Evolutionary conservation across 2,113 vertebrate species (phyloP), one percentile per base, ranked within the genome.

Genomic region (Cyprinodon variegatus): DNA sequence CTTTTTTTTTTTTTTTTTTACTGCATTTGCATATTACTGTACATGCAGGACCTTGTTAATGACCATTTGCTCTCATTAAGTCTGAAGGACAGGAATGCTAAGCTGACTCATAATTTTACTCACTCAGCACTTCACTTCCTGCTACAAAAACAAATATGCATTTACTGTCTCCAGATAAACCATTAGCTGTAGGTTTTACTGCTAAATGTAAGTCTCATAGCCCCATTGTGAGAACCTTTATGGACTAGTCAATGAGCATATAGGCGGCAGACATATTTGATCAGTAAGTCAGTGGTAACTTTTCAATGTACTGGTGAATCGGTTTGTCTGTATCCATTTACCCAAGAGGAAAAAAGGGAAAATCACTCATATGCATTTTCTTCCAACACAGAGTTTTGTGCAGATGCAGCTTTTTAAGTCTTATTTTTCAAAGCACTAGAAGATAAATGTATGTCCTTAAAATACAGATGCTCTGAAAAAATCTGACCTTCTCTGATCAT

Each of bases 181-280:
- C 62, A 83, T 89, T 91, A 86, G 65, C 79, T 65, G 22, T 65
- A 83, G 78, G 75, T 78, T 76, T 71, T 29, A 59, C 62, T 67
- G 67, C 72, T 90, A 86, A 91, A 91, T 87, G 84, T 86, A 88
- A 83, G 65, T 61, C 59, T 78, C 68, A 15, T 22, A 83, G 36
- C 81, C 84, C 80, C 82, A 68, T 15, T 14, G 85, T 39, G 78
- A 74, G 36, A 37, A 7, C 5, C 60, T 61, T 14, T 38, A 61
- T 37, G 22, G 60, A 61, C 65, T 17, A 10, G 65, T 70, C 65
- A 12, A 61, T 41, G 68, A 57, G 71, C 82, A 72, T 86, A 63
- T 1, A 59, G 71, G 63, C 59, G 53, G 79, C 20, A 70, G 78
- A 77, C 65, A 74, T 81, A 66, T 74, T 48, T 50, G 62, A 37